Evolutionary conservation across 2,888 invertebrate genomes (phyloP), one percentile per base, ranked within the genome.

Genomic region (Cactoblastis cactorum): DNA sequence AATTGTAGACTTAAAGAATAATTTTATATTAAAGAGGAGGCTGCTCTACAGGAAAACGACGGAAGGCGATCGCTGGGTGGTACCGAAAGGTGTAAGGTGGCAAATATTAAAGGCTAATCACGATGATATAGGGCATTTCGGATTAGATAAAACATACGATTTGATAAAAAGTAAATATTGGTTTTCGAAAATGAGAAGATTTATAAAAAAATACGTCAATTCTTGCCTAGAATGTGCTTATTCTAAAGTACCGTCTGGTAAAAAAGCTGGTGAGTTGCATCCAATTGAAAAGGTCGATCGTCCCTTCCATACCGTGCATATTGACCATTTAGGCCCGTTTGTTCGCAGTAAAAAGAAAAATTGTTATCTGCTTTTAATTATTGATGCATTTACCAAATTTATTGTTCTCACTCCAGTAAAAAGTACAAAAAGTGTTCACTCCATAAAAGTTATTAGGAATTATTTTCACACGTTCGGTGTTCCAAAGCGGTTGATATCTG

Each of bases 351-450:
- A 50, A 8, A 53, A 52, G 19, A 55, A 54, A 1, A 59, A 59
- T 33, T 56, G 47, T 4, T 63, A 68, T 47, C 35, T 69, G 4
- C 52, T 70, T 0, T 64, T 65, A 0, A 46, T 55, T 0, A 61
- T 71, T 11, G 71, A 71, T 50, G 65, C 53, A 2, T 72, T 67
- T 49, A 71, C 69, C 1, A 69, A 69, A 50, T 73, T 65, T 55
- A 50, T 61, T 4, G 62, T 65, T 49, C 24, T 67, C 14, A 63
- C 57, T 46, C 60, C 64, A n/a, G 53, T 56, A 1, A 41, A 34
- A 9, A 53, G 50, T 22, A 52, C 49, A 12, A 51, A 52, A 15
- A n/a, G n/a, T n/a, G n/a, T n/a, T 34, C 39, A 6, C 28, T 49
- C 47, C 0, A 48, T 55, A 9, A 24, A 43, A 5, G 47, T 38